Evolutionary conservation across 2,888 invertebrate species (phyloP), one percentile per base, ranked within the genome.

Genomic region (Harmothoe impar): DNA sequence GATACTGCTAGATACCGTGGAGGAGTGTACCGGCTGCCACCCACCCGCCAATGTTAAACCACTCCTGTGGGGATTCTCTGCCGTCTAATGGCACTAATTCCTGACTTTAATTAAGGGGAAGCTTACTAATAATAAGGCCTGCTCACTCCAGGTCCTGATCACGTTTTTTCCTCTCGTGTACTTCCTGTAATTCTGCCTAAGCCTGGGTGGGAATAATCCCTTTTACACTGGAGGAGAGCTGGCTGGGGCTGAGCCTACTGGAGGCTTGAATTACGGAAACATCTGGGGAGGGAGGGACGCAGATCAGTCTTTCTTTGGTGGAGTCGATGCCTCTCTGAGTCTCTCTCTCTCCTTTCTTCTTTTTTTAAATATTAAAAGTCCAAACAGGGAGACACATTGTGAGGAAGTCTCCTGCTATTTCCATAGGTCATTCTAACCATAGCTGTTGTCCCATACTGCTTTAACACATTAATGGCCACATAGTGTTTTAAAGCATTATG

Each of bases 71-170:
- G 31, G 25, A 72, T 72, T 29, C 25, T 29, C 25, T 29, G 25
- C 29, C 72, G 25, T 72, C 72, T 72, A 72, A 72, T 72, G 72
- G 72, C 72, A n/a, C 15, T 25, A 23, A 72, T 72, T 29, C 72
- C 20, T 3, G 3, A 29, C 15, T 72, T n/a, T 72, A 29, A 72
- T 72, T 72, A 72, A 72, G n/a, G 72, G 31, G 72, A 3, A 29
- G 72, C 72, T 72, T 29, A 15, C 72, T 72, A 72, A 72, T 72
- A 29, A 72, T 62, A 62, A 62, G 62, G 62, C 62, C 5, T 72
- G 5, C 20, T 15, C 72, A 72, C 72, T 72, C 43, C 43, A 43
- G 3, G 62, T 62, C 20, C 20, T 62, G 62, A 62, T 62, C 43
- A 43, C 43, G 10, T 43, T 43, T 43, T 43, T 62, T 62, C 3